A percentile compares a stretch with the other conserved stretches of the same genome.
These are phyloP conservation scores for Myripristis jacobus DNA, from an alignment of 2,797 vertebrate species.

Conservation along the genomic window DNA sequence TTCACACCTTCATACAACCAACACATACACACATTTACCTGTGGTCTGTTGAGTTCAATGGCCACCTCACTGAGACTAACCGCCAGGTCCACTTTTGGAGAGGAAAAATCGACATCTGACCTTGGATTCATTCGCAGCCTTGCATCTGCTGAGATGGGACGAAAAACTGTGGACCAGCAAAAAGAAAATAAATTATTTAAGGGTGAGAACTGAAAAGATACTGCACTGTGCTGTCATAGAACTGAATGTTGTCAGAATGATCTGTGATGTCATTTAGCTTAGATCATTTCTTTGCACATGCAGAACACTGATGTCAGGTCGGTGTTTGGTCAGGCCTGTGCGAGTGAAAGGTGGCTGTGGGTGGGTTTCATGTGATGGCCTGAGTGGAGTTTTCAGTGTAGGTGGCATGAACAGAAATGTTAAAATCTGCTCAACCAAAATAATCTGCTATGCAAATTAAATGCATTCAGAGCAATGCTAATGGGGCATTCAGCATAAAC, in stretches of 20 bases:
- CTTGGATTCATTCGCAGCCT: conserved; percentile 97
- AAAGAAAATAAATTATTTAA: background rate
- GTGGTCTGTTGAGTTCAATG: conserved; percentile 92
- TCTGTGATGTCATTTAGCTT: background rate
- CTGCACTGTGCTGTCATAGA: background rate
- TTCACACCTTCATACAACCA: background rate
- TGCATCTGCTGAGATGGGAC: conserved; percentile 93
- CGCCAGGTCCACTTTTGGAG: conserved; percentile 92
- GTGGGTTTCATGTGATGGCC: background rate
- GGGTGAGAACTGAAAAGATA: too few relatives aligned
- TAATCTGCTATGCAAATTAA: background rate
- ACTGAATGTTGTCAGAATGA: background rate
- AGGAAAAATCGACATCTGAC: conserved; percentile 93
- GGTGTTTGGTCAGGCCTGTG: background rate
- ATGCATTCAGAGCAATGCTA: background rate
- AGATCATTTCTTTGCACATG: too few relatives aligned
- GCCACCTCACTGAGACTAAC: conserved; percentile 93
- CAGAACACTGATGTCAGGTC: background rate
- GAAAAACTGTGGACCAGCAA: conserved; percentile 87
- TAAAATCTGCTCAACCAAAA: background rate
- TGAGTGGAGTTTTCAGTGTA: background rate
- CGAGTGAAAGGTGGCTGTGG: background rate
- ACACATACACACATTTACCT: conserved; percentile 81
- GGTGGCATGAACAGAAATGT: background rate
- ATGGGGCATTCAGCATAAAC: background rate